These are phyloP conservation scores for Phortica okadai DNA, from an alignment of 2,888 invertebrate genomes.

Conservation along the genomic window DNA sequence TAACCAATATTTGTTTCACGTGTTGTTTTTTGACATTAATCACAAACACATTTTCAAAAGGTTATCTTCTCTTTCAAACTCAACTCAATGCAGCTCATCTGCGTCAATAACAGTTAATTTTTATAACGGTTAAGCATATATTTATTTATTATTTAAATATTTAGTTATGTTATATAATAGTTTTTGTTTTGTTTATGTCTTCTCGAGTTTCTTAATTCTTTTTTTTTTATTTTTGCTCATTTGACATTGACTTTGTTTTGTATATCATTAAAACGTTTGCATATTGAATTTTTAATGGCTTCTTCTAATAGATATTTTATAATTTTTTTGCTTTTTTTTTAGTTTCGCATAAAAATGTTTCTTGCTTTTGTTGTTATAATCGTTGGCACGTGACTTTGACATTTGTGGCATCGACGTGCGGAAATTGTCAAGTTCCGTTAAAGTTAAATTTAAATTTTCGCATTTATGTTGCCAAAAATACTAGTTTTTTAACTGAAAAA, in stretches of 20 bases:
- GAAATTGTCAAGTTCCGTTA: conserved; percentile 15
- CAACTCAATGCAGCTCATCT: not conserved
- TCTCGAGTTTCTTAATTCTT: conserved; percentile 23
- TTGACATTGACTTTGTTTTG: conserved; percentile 56
- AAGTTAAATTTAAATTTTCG: too few relatives aligned
- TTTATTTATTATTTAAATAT: conserved; percentile 29
- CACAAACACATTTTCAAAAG: not conserved
- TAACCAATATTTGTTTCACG: too few relatives aligned
- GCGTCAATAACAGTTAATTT: not conserved
- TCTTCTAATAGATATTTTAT: not conserved
- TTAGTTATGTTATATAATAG: not conserved
- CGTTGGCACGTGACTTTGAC: conserved; percentile 38
- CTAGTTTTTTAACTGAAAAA: not conserved
- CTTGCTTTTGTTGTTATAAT: not conserved
- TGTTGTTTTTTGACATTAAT: not conserved
- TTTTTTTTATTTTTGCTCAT: conserved; percentile 33
- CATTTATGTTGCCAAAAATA: too few relatives aligned
- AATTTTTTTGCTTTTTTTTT: conserved; percentile 5
- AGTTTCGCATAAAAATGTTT: conserved; percentile 6
- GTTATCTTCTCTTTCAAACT: not conserved
- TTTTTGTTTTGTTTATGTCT: not conserved
- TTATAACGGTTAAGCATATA: not conserved
- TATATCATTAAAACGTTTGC: conserved; percentile 25
- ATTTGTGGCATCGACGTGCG: conserved; percentile 36
- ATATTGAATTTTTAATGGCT: conserved; percentile 43